A percentile compares a stretch with the other conserved stretches of the same genome.
These are phyloP conservation scores for Eleutherodactylus coqui DNA, from an alignment of 2,797 vertebrate species.

Conservation along the genomic window DNA sequence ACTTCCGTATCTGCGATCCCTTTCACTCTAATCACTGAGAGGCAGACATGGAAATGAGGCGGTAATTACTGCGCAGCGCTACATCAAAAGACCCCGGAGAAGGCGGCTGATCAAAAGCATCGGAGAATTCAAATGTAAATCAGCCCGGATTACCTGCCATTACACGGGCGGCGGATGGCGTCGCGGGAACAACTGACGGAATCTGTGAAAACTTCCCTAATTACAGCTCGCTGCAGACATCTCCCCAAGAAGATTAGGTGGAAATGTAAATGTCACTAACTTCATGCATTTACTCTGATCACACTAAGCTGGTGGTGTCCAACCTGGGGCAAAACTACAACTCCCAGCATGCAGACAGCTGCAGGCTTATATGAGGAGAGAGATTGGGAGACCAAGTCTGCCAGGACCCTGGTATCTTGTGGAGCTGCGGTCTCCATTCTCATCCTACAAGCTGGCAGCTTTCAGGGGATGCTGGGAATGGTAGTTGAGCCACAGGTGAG, in stretches of 20 bases:
- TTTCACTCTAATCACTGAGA: slow-evolving; percentile 46
- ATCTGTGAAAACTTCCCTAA: slow-evolving; percentile 35
- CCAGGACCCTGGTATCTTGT: no score
- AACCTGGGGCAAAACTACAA: not conserved
- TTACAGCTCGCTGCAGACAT: not conserved
- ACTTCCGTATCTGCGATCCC: slow-evolving; percentile 27
- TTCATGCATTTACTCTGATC: not conserved
- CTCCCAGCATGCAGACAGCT: no score
- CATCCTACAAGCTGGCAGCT: no score
- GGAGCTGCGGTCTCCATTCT: no score
- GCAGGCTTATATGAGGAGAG: no score
- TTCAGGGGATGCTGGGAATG: no score
- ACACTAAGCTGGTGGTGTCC: not conserved
- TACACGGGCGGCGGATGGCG: not conserved
- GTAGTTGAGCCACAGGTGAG: no score
- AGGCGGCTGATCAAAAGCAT: slow-evolving; percentile 52
- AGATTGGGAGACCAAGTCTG: no score
- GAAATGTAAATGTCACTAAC: not conserved
- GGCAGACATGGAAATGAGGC: slow-evolving; percentile 50
- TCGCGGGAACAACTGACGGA: not conserved
- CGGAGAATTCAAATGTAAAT: not conserved
- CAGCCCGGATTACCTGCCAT: slow-evolving; percentile 32
- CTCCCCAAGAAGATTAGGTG: not conserved
- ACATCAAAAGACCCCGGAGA: slow-evolving; percentile 50
- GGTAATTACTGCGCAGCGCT: slow-evolving; percentile 45